These are phyloP conservation scores for Eupithecia abbreviata DNA, from an alignment of 2,888 invertebrate genomes.

Conservation along the genomic window DNA sequence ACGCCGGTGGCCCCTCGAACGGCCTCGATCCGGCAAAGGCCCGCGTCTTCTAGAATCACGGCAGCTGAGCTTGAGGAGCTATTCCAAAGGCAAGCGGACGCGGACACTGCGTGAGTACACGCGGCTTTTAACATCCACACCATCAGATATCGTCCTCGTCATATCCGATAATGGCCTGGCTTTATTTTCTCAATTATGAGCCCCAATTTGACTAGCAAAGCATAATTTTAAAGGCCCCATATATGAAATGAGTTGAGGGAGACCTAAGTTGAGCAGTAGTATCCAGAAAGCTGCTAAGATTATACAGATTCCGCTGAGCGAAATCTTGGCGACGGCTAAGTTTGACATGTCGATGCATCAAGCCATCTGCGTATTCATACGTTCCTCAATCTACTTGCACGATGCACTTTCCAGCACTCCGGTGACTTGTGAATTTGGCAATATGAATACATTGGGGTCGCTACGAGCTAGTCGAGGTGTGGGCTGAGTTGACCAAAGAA, in stretches of 20 bases:
- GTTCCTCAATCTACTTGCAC: not conserved
- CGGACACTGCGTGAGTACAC: constrained; percentile 66
- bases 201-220: not conserved
- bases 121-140: not conserved
- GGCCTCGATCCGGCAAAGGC: constrained; percentile 95
- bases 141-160: not conserved
- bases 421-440: too few relatives aligned
- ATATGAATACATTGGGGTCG: too few relatives aligned
- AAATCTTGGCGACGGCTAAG: too few relatives aligned
- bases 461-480: too few relatives aligned
- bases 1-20: constrained; percentile 91
- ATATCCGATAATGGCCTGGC: not conserved
- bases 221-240: not conserved
- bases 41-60: constrained; percentile 93
- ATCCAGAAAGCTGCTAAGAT: not conserved
- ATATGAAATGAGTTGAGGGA: not conserved
- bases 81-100: constrained; percentile 92
- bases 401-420: not conserved
- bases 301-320: not conserved
- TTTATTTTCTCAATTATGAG: not conserved
- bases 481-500: too few relatives aligned
- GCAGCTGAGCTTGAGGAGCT: constrained; percentile 96
- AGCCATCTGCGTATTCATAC: not conserved
- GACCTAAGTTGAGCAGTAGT: not conserved
- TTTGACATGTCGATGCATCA: not conserved